Evolutionary conservation across 2,797 vertebrate genomes (phyloP).

Genomic region (Sebastes iracundus): DNA sequence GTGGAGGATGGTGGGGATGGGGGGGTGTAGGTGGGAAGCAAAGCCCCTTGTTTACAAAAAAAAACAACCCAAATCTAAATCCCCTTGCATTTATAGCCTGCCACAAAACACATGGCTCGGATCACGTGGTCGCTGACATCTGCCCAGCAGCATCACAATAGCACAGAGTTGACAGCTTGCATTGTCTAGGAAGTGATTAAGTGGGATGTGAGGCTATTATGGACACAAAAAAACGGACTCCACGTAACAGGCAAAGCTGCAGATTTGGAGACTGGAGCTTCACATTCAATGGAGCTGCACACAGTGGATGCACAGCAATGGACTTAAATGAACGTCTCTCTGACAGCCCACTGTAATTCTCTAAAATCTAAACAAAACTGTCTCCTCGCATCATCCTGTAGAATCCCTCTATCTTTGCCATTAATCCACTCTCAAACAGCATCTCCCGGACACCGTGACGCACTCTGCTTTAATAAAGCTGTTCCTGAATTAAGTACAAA

Average conservation of each 20-base stretch:
- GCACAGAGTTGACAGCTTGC: conserved; percentile 62
- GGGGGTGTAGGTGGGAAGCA: not conserved
- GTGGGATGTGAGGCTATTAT: not conserved
- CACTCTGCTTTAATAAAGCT: conserved; percentile 19
- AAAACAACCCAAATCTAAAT: conserved; percentile 21
- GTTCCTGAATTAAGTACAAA: not conserved
- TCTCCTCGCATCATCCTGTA: not conserved
- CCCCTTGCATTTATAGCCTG: conserved; percentile 19
- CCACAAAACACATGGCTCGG: conserved; percentile 46
- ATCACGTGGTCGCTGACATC: conserved; percentile 70
- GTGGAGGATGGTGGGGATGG: no score
- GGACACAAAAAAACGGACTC: not conserved
- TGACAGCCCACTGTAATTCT: not conserved
- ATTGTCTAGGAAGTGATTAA: conserved; percentile 62
- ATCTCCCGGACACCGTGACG: conserved; percentile 42
- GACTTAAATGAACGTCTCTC: not conserved
- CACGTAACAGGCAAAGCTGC: not conserved
- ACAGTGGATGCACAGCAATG: not conserved
- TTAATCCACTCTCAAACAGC: not conserved
- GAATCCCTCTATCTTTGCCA: not conserved
- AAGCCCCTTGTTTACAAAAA: conserved; percentile 30
- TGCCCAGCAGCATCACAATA: conserved; percentile 52
- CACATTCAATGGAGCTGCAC: not conserved
- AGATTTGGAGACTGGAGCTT: not conserved
- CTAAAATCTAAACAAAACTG: not conserved